Conservation (phyloP, 2,797 vertebrate genomes). For the Alcedo quadribrachys region DNA sequence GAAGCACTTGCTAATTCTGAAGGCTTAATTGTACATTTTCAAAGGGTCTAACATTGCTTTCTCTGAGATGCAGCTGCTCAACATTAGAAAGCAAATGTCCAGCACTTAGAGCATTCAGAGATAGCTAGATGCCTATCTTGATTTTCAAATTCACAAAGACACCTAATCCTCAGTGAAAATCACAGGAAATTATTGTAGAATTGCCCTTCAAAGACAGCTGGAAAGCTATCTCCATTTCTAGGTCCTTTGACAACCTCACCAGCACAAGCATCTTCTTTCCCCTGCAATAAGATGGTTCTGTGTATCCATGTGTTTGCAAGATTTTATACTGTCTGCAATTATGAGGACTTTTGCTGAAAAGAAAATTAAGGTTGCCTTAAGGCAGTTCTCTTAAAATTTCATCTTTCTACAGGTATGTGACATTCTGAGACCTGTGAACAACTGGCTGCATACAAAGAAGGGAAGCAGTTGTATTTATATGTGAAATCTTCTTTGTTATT, state of each 20-base stretch:
- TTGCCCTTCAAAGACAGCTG: neutral
- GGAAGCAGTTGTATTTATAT: neutral
- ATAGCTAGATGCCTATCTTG: neutral
- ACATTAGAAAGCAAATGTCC: neutral
- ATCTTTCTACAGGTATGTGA: neutral
- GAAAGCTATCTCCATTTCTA: neutral
- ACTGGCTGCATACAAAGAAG: neutral
- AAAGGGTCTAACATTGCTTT: neutral
- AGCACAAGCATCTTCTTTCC: neutral
- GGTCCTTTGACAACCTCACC: neutral
- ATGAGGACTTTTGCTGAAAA: neutral
- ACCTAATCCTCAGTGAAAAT: neutral
- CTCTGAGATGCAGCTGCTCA: neutral
- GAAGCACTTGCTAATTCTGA: neutral
- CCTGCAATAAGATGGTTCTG: neutral
- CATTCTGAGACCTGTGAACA: neutral
- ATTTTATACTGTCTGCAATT: neutral
- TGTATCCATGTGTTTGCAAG: neutral
- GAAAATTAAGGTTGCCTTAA: neutral
- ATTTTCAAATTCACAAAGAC: neutral
- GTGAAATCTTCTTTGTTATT: neutral
- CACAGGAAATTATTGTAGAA: neutral
- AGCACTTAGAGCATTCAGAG: neutral
- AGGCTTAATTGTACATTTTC: neutral
- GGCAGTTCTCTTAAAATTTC: neutral